Base-by-base conservation (phyloP, 2,113 vertebrate genomes). In the Oplegnathus fasciatus region DNA sequence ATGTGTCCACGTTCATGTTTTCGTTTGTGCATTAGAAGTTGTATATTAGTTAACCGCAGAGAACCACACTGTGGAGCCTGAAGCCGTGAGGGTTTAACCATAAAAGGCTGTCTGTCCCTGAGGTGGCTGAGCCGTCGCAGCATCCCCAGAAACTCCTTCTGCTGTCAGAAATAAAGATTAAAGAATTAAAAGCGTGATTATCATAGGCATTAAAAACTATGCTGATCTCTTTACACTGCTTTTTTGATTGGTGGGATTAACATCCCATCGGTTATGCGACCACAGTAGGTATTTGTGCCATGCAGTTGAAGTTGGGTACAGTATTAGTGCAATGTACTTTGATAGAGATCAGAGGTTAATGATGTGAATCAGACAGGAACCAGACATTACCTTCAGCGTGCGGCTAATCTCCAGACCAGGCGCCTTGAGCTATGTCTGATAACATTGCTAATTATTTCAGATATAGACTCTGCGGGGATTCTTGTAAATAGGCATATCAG, bases 281-380 rank as follows among this genome's bases (percentile, higher is more conserved):
- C 57, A 55, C 46, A 85, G 76, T 58, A 50, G 73, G 78, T 74
- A 67, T 80, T 85, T 89, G 55, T 70, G 48, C 61, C 70, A 44
- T 40, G 46, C 34, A 74, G 46, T 26, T 74, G 32, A 76, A 55
- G 84, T 58, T 81, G 82, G 80, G 83, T 86, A 89, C 78, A 83
- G 72, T 87, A 75, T 90, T 88, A 87, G 65, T 64, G 61, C 71
- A 75, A 61, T 69, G 55, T 40, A 54, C 37, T 65, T 18, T 84
- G 92, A 95, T 93, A 88, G 70, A 88, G 90, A 94, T 94, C 93
- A 83, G 89, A 84, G 85, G 93, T 93, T 94, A 95, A 94, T 95
- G 90, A 91, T 89, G 93, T 93, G 94, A 93, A 95, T 94, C 94
- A 94, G 93, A 94, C 94, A 87, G 92, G 90, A 93, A 93, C 92